Conservation (phyloP, 2,113 vertebrate species). For the Trachemys scripta region DNA sequence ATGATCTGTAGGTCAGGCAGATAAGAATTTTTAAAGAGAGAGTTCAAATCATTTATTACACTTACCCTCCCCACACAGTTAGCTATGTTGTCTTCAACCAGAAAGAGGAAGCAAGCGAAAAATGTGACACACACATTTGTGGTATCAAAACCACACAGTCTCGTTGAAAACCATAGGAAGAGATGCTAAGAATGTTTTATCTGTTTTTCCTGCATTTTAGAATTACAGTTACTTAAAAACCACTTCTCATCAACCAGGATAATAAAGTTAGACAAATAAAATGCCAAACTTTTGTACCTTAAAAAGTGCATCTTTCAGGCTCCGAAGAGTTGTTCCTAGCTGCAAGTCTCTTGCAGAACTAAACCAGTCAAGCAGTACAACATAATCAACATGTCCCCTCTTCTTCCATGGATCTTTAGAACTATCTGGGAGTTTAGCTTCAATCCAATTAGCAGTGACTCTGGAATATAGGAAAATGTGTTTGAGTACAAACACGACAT, state of each 20-base stretch:
- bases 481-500: background rate
- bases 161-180: background rate
- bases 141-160: background rate
- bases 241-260: background rate
- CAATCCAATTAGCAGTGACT: slow-evolving; percentile 92
- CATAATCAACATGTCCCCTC: slow-evolving; percentile 89
- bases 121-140: background rate
- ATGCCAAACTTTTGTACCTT: slow-evolving; percentile 83
- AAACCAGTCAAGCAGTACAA: slow-evolving; percentile 96
- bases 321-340: slow-evolving; percentile 91
- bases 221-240: background rate
- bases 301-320: slow-evolving; percentile 96
- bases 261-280: slow-evolving; percentile 7
- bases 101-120: background rate
- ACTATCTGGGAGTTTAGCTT: slow-evolving; percentile 88
- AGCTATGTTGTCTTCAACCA: background rate
- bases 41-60: background rate
- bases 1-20: background rate
- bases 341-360: slow-evolving; percentile 89
- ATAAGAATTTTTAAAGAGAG: background rate
- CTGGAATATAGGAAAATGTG: slow-evolving; percentile 79
- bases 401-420: slow-evolving; percentile 90
- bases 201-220: background rate
- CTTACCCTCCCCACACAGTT: background rate
- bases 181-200: background rate